Conservation (phyloP, 1,140 invertebrate species). For the Heliothis subflexa region DNA sequence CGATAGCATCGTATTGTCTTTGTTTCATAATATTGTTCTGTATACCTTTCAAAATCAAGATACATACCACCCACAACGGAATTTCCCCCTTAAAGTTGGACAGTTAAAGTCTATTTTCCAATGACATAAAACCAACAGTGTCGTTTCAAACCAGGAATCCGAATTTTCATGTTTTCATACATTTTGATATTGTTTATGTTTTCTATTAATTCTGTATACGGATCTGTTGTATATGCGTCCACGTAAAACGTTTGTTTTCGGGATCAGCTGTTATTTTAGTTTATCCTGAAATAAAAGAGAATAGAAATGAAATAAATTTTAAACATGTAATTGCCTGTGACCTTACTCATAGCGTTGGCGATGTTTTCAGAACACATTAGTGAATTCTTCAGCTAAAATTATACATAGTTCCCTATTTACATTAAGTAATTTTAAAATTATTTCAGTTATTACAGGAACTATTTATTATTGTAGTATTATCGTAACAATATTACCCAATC, state of each 20-base stretch:
- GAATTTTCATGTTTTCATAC: constrained; percentile 13
- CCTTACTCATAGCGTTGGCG: too few species aligned
- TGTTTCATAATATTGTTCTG: neutral
- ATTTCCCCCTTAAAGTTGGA: neutral
- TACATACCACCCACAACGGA: neutral
- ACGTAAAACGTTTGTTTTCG: neutral
- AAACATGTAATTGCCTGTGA: too few species aligned
- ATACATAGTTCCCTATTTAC: too few species aligned
- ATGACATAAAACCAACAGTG: neutral
- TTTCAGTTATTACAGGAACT: too few species aligned
- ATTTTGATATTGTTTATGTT: constrained; percentile 7
- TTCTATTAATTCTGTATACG: constrained; percentile 16
- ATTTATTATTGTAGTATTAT: too few species aligned
- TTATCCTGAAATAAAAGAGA: neutral
- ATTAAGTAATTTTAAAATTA: too few species aligned
- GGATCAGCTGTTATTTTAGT: neutral
- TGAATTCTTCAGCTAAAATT: too few species aligned
- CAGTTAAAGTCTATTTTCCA: neutral
- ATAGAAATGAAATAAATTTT: neutral
- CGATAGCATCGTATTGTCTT: neutral
- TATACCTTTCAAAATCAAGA: neutral
- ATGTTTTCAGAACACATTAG: too few species aligned
- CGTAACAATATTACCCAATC: too few species aligned
- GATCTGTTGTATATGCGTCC: neutral
- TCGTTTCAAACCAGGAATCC: neutral